Evolutionary conservation across 2,888 invertebrate species (phyloP).

Genomic region (Koerneria pararmatus): DNA sequence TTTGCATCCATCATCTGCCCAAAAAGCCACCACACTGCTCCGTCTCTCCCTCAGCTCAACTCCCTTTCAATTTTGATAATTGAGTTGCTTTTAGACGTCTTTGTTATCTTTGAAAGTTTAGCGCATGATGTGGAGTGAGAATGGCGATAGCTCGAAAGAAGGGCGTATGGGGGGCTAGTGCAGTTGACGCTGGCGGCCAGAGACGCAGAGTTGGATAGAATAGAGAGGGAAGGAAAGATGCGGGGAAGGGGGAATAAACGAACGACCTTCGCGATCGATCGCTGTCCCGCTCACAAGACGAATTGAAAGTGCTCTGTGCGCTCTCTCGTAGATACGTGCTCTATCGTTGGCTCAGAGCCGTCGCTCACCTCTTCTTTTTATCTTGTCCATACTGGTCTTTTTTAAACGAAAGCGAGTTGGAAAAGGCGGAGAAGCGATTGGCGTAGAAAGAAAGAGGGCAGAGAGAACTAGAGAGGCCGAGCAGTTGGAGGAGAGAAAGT

Average conservation of each 20-base stretch:
- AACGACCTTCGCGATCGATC: conserved; percentile 26
- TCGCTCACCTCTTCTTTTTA: background rate
- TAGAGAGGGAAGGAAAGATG: conserved; percentile 22
- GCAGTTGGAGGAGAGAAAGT: conserved; percentile 19
- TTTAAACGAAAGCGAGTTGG: conserved; percentile 22
- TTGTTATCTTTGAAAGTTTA: too few species aligned
- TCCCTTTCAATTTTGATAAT: too few species aligned
- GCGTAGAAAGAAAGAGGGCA: too few species aligned
- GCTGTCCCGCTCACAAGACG: background rate
- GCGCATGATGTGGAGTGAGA: background rate
- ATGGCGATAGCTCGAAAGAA: conserved; percentile 21
- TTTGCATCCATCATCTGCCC: too few species aligned
- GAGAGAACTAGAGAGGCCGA: too few species aligned
- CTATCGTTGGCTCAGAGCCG: background rate
- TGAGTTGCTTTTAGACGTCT: too few species aligned
- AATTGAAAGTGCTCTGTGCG: conserved; percentile 10
- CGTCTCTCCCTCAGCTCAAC: too few species aligned
- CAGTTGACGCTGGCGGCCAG: conserved; percentile 23
- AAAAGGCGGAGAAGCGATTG: too few species aligned
- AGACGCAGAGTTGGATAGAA: conserved; percentile 30
- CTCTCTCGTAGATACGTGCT: conserved; percentile 7
- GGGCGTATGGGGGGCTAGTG: conserved; percentile 27
- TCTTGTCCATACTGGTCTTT: background rate
- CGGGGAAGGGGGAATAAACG: conserved; percentile 23
- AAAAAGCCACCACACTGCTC: too few species aligned